Conservation (phyloP, 2,888 invertebrate genomes). For the Liodrosophila aerea region DNA sequence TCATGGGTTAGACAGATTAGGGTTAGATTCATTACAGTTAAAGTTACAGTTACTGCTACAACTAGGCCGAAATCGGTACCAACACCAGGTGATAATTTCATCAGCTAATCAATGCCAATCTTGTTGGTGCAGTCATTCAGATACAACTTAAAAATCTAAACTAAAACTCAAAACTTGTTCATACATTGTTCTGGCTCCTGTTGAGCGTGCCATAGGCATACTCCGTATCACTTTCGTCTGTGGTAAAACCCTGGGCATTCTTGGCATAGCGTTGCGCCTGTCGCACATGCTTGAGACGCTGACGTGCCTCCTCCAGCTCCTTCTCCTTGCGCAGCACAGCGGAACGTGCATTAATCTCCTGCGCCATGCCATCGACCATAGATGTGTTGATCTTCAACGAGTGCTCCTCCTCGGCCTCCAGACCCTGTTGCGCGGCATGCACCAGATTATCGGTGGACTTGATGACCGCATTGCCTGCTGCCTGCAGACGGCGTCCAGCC, state of each 20-base stretch:
- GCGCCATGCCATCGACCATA: conserved; percentile 98
- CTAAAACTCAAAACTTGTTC: conserved; percentile 42
- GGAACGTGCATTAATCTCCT: conserved; percentile 95
- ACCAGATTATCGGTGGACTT: conserved; percentile 98
- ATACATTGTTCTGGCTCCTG: conserved; percentile 81
- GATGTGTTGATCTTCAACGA: conserved; percentile 94
- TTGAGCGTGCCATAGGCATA: conserved; percentile 79
- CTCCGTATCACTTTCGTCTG: conserved; percentile 86
- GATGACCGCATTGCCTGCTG: conserved; percentile 98
- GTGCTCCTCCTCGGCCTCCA: conserved; percentile 95
- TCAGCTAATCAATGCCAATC: conserved; percentile 57
- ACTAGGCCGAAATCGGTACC: conserved; percentile 24
- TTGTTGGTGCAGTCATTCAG: conserved; percentile 31
- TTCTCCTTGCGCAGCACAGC: conserved; percentile 97
- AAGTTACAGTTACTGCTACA: conserved; percentile 13
- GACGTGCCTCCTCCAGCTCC: conserved; percentile 95
- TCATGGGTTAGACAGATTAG: conserved; percentile 59
- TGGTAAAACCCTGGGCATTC: conserved; percentile 83
- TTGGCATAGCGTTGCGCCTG: conserved; percentile 94
- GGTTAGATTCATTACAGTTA: conserved; percentile 27
- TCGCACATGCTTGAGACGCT: conserved; percentile 93
- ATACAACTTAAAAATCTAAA: conserved; percentile 6
- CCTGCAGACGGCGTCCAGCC: conserved; percentile 94
- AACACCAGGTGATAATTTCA: conserved; percentile 54
- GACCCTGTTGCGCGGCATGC: conserved; percentile 95